Evolutionary conservation across 1,140 invertebrate genomes (phyloP).

Genomic region (Eumaeus atala): DNA sequence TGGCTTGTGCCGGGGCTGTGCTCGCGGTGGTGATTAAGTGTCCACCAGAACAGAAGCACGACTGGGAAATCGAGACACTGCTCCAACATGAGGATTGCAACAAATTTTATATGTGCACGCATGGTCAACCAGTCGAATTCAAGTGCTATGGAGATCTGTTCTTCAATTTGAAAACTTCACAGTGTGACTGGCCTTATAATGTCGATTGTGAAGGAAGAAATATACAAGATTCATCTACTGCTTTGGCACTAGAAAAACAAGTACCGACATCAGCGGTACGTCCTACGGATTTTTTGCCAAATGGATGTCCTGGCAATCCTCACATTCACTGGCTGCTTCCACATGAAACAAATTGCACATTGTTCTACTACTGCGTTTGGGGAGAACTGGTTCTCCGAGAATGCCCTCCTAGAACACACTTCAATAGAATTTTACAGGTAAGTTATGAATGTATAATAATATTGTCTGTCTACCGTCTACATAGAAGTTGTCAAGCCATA

Average conservation of each 20-base stretch:
- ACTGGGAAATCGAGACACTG: conserved; percentile 29
- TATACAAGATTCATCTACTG: conserved; percentile 26
- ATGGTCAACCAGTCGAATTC: conserved; percentile 61
- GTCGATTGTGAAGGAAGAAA: conserved; percentile 59
- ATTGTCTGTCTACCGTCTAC: not conserved
- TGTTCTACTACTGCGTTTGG: conserved; percentile 77
- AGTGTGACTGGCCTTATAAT: conserved; percentile 74
- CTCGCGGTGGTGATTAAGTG: conserved; percentile 24
- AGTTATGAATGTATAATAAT: conserved; percentile 5
- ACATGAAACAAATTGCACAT: conserved; percentile 70
- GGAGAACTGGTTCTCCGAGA: conserved; percentile 57
- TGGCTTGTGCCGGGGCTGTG: conserved; percentile 3
- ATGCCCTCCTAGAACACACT: conserved; percentile 72
- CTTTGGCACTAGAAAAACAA: not conserved
- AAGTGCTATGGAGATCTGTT: conserved; percentile 70
- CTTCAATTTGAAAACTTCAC: conserved; percentile 69
- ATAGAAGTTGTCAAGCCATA: too few species aligned
- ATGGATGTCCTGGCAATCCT: conserved; percentile 43
- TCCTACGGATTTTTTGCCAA: conserved; percentile 26
- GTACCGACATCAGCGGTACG: not conserved
- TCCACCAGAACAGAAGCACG: conserved; percentile 24
- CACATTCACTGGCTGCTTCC: conserved; percentile 55
- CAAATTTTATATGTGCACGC: conserved; percentile 75
- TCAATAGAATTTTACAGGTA: conserved; percentile 65
- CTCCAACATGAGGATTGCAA: conserved; percentile 73